phyloP scores from a whole-genome alignment of 2,888 invertebrate genomes.

The Volucella bombylans region DNA sequence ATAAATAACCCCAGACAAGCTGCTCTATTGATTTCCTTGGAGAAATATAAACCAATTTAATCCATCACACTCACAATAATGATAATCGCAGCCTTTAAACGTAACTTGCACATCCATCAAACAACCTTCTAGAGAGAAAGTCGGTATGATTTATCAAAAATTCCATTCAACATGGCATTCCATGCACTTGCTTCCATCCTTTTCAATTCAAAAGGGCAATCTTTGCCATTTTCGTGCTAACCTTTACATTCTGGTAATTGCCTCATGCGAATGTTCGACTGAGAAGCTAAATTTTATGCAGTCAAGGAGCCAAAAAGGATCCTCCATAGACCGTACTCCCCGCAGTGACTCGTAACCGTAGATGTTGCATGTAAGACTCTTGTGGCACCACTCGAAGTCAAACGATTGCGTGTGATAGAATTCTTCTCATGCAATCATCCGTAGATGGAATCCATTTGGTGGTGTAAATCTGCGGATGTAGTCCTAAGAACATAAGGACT shows the following conservation, averaged over 20 bases:
- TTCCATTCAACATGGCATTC: neutral
- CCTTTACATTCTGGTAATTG: conserved; percentile 28
- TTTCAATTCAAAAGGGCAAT: neutral
- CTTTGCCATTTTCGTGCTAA: neutral
- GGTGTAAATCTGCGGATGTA: neutral
- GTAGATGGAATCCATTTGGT: conserved; percentile 1
- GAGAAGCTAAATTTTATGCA: conserved; percentile 28
- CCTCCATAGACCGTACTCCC: conserved; percentile 33
- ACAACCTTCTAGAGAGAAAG: neutral
- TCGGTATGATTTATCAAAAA: conserved; percentile 7
- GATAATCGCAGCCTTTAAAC: conserved; percentile 37
- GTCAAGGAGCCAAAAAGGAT: conserved; percentile 48
- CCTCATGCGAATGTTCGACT: conserved; percentile 26
- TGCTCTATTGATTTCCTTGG: conserved; percentile 40
- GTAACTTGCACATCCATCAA: too few relatives aligned
- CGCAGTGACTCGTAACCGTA: conserved; percentile 6
- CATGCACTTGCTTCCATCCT: neutral
- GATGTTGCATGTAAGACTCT: conserved; percentile 39
- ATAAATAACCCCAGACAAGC: neutral
- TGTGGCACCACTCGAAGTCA: conserved; percentile 39
- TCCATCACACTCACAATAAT: conserved; percentile 8
- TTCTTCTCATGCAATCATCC: conserved; percentile 46
- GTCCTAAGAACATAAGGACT: conserved; percentile 17
- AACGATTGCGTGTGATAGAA: conserved; percentile 53
- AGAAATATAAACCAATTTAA: conserved; percentile 25